Evolutionary conservation across 2,113 vertebrate genomes (phyloP).

Genomic region (Alectura lathami): DNA sequence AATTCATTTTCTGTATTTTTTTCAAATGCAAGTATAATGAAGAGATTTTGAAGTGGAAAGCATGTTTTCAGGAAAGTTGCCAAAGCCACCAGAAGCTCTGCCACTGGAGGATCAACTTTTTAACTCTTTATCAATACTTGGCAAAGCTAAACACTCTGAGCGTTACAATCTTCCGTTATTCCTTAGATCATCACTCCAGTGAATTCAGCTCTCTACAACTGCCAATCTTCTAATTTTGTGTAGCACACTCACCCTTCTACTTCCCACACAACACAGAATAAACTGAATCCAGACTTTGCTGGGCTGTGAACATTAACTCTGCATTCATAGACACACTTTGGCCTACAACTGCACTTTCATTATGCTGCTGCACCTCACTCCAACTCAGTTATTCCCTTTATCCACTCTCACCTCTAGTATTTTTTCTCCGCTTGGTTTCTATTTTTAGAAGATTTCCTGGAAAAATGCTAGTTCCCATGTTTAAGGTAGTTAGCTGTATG

Average conservation of each 20-base stretch:
- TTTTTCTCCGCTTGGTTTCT: not conserved
- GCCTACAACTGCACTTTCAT: not conserved
- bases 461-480: not conserved
- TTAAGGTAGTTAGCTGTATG: not conserved
- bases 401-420: not conserved
- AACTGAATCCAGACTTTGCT: not conserved
- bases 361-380: not conserved
- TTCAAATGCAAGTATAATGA: not conserved
- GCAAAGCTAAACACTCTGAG: not conserved
- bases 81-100: not conserved
- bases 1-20: not conserved
- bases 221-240: not conserved
- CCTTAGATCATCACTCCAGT: not conserved
- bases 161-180: not conserved
- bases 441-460: not conserved
- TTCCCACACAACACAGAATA: not conserved
- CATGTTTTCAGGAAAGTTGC: not conserved
- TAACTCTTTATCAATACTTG: not conserved
- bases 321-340: not conserved
- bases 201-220: too few relatives aligned
- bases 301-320: not conserved
- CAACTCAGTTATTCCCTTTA: not conserved
- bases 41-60: not conserved
- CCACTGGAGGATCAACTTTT: not conserved
- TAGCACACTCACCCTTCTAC: not conserved